phyloP scores from a whole-genome alignment of 2,113 vertebrate species.

The Uropsilus gracilis region DNA sequence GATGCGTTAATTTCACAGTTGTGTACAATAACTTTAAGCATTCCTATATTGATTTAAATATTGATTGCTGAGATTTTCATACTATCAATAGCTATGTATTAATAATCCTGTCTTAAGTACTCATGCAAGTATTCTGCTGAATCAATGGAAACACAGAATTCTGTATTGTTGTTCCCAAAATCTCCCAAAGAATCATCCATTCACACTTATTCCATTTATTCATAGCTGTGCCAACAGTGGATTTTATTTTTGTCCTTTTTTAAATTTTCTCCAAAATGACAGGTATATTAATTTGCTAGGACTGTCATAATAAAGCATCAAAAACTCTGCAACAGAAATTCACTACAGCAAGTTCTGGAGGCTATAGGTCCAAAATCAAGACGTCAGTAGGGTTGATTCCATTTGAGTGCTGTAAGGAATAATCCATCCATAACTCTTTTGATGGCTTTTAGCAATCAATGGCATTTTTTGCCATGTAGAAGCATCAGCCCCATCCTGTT shows the following conservation, averaged over 20 bases:
- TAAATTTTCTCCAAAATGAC: neutral
- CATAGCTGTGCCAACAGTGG: neutral
- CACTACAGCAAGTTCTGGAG: neutral
- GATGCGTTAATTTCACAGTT: neutral
- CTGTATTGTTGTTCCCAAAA: neutral
- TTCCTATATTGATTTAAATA: conserved; percentile 12
- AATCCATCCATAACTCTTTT: neutral
- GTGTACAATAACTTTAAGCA: conserved; percentile 3
- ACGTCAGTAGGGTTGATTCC: neutral
- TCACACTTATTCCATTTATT: neutral
- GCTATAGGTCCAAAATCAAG: neutral
- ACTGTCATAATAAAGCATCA: neutral
- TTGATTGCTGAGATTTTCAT: conserved; percentile 18
- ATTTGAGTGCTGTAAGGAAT: neutral
- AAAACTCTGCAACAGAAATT: neutral
- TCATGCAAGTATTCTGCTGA: neutral
- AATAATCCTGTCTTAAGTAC: neutral
- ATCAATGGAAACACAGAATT: neutral
- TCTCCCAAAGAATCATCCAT: neutral
- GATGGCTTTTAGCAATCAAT: neutral
- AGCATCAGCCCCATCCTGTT: neutral
- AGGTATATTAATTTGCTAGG: neutral
- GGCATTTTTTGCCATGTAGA: neutral
- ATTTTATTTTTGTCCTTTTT: neutral
- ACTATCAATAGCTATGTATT: neutral